phyloP scores from a whole-genome alignment of 2,888 invertebrate species.

The Athalia circularis region DNA sequence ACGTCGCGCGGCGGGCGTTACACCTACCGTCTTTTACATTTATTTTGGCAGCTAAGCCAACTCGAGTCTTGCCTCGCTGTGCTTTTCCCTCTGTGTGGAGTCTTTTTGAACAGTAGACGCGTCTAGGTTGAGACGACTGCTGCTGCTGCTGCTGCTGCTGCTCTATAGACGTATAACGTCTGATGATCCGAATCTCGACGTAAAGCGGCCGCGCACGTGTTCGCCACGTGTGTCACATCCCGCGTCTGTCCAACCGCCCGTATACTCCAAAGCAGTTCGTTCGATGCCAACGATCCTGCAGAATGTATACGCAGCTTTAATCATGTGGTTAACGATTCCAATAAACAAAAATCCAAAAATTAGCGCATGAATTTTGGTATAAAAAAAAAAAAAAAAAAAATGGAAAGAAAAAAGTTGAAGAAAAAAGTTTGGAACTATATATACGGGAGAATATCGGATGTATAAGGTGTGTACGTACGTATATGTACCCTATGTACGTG shows the following conservation, averaged over 20 bases:
- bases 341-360: background rate
- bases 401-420: no score
- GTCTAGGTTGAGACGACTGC: no score
- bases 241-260: background rate
- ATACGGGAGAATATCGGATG: no score
- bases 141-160: no score
- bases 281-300: background rate
- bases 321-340: background rate
- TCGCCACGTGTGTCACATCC: constrained; percentile 38
- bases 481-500: background rate
- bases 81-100: background rate
- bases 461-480: no score
- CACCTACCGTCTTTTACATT: background rate
- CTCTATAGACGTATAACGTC: no score
- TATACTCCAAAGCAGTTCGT: background rate
- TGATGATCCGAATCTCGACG: background rate
- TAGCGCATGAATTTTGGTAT: no score
- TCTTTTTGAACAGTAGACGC: background rate
- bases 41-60: constrained; percentile 28
- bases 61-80: background rate
- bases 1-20: background rate
- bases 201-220: constrained; percentile 39
- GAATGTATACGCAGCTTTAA: background rate
- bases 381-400: no score
- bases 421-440: no score